Evolutionary conservation across 1,140 invertebrate species (phyloP), one percentile per base, ranked within the genome.

Genomic region (Radopholus similis): DNA sequence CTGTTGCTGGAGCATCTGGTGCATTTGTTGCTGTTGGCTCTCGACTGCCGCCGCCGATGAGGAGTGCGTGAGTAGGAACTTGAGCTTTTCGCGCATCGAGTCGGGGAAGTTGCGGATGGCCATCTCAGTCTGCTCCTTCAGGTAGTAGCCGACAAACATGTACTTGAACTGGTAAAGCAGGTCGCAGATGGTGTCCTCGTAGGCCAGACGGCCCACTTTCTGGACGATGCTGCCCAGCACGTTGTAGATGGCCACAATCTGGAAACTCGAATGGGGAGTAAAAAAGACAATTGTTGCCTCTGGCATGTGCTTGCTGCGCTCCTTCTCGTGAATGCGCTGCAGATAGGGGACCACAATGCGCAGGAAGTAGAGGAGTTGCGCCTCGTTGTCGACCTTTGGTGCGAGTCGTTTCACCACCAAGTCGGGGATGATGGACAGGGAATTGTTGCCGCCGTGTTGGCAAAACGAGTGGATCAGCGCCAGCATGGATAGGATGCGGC

Each of bases 81-180:
- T 68, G 8, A 68, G 58, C 18, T 68, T 68, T 68, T 68, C 66
- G 2, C 66, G 62, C 66, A 68, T 68, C 21, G 66, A 68, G 42
- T 67, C 15, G 13, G 66, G 66, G 38, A 68, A 68, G 26, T 68
- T 68, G 11, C 37, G 18, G 21, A 68, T 68, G 40, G 51, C 32
- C 37, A 54, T 37, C 38, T 68, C 66, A 15, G 30, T 60, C 23
- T 68, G 26, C 40, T 68, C 56, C 35, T 68, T 68, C 9, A 68
- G 42, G 23, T 18, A 44, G 40, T 77, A 77, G n/a, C 74, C 56
- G 35, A 64, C 55, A 59, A 77, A 77, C 56, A 73, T 73, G 40
- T 73, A 73, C 49, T 73, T 73, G 35, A 73, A 77, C n/a, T 73
- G 66, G 42, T 73, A 73, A n/a, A 73, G 59, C 26, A 73, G 38